Evolutionary conservation across 2,797 vertebrate genomes (phyloP), one percentile per base, ranked within the genome.

Genomic region (Rhabdophis nuchalis): DNA sequence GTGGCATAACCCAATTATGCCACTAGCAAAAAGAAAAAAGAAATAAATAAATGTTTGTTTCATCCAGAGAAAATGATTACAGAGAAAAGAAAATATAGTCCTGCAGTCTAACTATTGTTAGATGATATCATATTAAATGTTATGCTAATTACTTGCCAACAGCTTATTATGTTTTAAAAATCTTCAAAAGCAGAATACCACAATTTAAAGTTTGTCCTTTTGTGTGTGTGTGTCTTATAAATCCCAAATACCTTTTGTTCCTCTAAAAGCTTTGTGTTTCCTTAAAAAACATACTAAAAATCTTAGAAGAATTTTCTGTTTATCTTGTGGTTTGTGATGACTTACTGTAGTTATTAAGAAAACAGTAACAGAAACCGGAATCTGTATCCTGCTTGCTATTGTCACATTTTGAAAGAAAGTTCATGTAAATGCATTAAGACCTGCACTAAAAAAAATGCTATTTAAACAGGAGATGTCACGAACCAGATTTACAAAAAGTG

Each of bases 331-430:
- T 96, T 96, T 95, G 92, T 3, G 57, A 96, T 93, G 95, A 93
- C 93, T 97, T 96, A 95, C 86, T 97, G 93, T 93, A 95, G 94
- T 91, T 94, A 96, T 93, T 96, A 96, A 97, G 95, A 97, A 97
- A 97, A 97, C 92, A 97, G 96, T 96, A 97, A 96, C 93, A 96
- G 95, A 97, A 98, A 96, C 96, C 92, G 95, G 96, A 98, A 95
- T 96, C 92, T 96, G 91, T 93, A 97, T 97, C 97, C 97, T 97
- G 96, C 95, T 97, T 95, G 94, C 96, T 93, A 96, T 92, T 97
- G 96, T 97, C 95, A 92, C 94, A 94, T 93, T 92, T 95, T 90
- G 93, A 95, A 95, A 90, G 93, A 95, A 94, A 57, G 93, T 0
- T 89, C 86, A 93, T 89, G 77, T 92, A 60, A 93, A 93, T 96